Evolutionary conservation across 2,113 vertebrate species (phyloP).

Genomic region (Paracyprichromis sp.): DNA sequence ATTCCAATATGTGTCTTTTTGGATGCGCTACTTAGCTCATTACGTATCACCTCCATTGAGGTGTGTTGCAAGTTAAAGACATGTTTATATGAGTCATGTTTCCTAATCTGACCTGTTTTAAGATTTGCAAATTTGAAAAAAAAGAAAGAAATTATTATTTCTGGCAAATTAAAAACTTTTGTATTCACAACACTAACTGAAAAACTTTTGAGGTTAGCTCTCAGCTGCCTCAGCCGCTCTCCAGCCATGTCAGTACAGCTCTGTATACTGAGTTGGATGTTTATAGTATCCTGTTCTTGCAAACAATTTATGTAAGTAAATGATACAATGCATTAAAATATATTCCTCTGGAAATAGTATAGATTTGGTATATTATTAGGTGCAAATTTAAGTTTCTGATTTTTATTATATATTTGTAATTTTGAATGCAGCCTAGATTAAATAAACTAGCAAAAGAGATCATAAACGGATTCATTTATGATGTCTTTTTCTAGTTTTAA

Average conservation of each 20-base stretch:
- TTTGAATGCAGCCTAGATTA: neutral
- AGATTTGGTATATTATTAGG: neutral
- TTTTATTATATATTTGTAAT: neutral
- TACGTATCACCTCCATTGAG: neutral
- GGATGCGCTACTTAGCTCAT: neutral
- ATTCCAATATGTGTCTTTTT: neutral
- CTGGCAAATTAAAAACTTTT: neutral
- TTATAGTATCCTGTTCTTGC: accelerated
- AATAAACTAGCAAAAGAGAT: neutral
- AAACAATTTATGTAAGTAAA: neutral
- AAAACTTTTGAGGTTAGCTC: neutral
- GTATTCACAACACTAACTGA: neutral
- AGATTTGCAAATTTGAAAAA: neutral
- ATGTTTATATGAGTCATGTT: neutral
- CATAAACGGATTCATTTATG: neutral
- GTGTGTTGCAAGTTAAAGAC: neutral
- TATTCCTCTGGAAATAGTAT: neutral
- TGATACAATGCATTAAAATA: neutral
- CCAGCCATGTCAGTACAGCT: neutral
- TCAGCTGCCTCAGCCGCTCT: neutral
- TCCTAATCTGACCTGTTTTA: neutral
- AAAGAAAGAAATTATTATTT: neutral
- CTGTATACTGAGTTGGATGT: neutral
- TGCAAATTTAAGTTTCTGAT: neutral
- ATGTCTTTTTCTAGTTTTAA: accelerated